These are phyloP conservation scores for Gambusia affinis DNA, from an alignment of 2,113 vertebrate species.

Conservation along the genomic window DNA sequence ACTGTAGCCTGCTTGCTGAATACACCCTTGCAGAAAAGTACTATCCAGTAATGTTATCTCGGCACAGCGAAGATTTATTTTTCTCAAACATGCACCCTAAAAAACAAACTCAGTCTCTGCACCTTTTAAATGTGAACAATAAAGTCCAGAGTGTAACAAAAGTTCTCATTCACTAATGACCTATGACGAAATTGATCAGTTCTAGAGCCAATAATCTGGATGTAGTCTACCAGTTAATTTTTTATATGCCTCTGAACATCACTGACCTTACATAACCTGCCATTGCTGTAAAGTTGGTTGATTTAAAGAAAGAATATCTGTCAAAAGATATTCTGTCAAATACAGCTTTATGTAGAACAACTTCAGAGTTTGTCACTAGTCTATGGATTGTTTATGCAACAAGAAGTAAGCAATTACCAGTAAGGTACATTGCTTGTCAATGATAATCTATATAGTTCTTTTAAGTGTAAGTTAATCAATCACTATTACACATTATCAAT, in stretches of 20 bases:
- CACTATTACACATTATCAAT: not conserved
- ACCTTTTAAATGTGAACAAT: conserved; percentile 6
- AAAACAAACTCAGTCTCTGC: not conserved
- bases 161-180: conserved; percentile 19
- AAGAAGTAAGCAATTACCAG: not conserved
- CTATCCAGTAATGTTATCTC: not conserved
- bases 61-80: not conserved
- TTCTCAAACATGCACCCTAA: not conserved
- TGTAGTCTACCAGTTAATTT: conserved; percentile 29
- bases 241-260: conserved; percentile 45
- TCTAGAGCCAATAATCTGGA: conserved; percentile 16
- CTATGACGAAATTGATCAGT: conserved; percentile 2
- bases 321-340: not conserved
- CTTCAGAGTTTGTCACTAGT: not conserved
- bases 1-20: conserved; percentile 20
- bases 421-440: not conserved
- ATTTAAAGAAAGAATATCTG: conserved; percentile 10
- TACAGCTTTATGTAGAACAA: not conserved
- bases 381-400: not conserved
- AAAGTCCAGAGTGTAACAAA: conserved; percentile 1
- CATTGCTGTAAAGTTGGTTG: conserved; percentile 15
- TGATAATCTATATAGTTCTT: not conserved
- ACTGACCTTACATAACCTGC: conserved; percentile 38
- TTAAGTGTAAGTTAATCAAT: not conserved
- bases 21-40: conserved; percentile 25